phyloP scores from a whole-genome alignment of 2,113 vertebrate genomes.

The Leucoraja erinaceus region DNA sequence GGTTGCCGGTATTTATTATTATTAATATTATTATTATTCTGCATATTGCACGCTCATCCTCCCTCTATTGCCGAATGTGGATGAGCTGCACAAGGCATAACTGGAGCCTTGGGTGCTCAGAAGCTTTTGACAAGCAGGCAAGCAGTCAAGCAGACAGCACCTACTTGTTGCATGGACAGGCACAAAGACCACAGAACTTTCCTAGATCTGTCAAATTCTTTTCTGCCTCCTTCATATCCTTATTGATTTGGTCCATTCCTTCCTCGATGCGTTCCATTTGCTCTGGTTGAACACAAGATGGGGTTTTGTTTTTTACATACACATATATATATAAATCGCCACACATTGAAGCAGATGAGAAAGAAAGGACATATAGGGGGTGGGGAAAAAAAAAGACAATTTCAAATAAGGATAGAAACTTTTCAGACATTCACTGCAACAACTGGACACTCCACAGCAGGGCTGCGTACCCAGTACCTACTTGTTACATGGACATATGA shows the following conservation, averaged over 20 bases:
- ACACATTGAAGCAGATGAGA: conserved; percentile 96
- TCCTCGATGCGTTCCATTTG: conserved; percentile 84
- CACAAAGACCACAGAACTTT: conserved; percentile 85
- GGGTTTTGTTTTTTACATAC: conserved; percentile 56
- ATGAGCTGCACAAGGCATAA: conserved; percentile 71
- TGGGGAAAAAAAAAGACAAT: conserved; percentile 73
- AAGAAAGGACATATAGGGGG: conserved; percentile 64
- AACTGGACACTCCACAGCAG: conserved; percentile 78
- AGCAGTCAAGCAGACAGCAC: conserved; percentile 55
- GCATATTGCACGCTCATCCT: conserved; percentile 78
- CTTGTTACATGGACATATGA: conserved; percentile 99
- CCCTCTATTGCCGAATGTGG: conserved; percentile 62
- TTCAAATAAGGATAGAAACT: conserved; percentile 43
- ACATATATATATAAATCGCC: conserved; percentile 50
- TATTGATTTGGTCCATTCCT: conserved; percentile 85
- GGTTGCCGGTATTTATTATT: conserved; percentile 49
- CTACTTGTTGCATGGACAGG: conserved; percentile 84
- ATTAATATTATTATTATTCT: conserved; percentile 55
- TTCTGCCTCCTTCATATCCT: conserved; percentile 86
- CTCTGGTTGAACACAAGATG: conserved; percentile 82
- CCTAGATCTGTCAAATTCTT: conserved; percentile 85
- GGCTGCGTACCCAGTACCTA: conserved; percentile 90
- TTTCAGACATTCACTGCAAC: conserved; percentile 81
- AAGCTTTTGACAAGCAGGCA: conserved; percentile 41
- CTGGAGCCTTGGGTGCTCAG: conserved; percentile 70